Base-by-base conservation (phyloP, 2,888 invertebrate genomes). In the Heliconius sara region DNA sequence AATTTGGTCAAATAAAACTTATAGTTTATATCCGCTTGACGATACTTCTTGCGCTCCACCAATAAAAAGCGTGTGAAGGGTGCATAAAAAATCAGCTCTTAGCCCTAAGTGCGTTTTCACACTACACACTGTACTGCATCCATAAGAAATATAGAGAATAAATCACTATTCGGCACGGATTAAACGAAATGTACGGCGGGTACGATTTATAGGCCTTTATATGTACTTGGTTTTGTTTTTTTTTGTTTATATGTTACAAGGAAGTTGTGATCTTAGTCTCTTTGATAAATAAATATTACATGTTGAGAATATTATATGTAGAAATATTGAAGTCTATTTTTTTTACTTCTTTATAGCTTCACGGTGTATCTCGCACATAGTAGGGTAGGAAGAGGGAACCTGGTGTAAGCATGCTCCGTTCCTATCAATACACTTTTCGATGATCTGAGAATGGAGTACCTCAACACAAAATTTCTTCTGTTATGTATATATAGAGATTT, bases 61-160 rank as follows among this genome's bases (percentile, higher is more conserved):
- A 82, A 67, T 76, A 80, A 74, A 79, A 82, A 92, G 90, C 91
- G 87, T 84, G 86, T 84, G 82, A 85, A 89, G 94, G 94, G 95
- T 95, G 95, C 92, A 95, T 95, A 94, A 89, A 89, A 87, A 91
- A 95, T 91, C 92, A 92, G 93, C 93, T 93, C 90, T 94, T 91
- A 92, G 89, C 81, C 83, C 82, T 85, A 88, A 92, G 90, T 91
- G 90, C 88, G 88, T 89, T 92, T 91, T 89, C 91, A 90, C 91
- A 89, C 90, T 87, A 86, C 86, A 73, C 72, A 52, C 72, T 30
- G 89, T 91, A 88, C 90, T 87, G 86, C 86, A 83, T 85, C 85
- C 83, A 78, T 78, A 82, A 78, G 76, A 83, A 83, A 86, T 84
- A 84, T 83, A 83, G 85, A 78, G 78, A 81, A 81, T 81, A 82